Conservation (phyloP, 2,797 vertebrate species). For the Odontamblyopus rebecca region DNA sequence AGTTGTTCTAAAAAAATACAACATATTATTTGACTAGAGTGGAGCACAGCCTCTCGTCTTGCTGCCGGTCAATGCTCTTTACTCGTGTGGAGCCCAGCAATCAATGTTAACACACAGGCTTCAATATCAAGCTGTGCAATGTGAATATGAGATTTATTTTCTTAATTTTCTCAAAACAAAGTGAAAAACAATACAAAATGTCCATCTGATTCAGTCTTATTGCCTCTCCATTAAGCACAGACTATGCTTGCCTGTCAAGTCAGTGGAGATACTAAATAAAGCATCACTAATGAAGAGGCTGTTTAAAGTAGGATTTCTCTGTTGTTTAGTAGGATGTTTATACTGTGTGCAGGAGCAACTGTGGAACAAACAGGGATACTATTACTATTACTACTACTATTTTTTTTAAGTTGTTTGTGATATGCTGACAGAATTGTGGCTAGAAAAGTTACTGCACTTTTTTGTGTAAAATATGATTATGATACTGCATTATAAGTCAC, state of each 20-base stretch:
- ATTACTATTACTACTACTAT: no score
- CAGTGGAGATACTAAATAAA: slow-evolving; percentile 37
- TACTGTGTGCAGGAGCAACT: background rate
- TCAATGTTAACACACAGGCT: slow-evolving; percentile 66
- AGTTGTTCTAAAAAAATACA: background rate
- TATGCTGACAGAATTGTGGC: background rate
- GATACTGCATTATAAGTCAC: background rate
- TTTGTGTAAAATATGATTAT: background rate
- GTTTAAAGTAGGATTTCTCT: slow-evolving; percentile 13
- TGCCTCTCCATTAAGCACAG: slow-evolving; percentile 40
- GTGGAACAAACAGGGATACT: no score
- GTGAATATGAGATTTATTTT: slow-evolving; percentile 72
- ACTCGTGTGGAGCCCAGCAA: slow-evolving; percentile 51
- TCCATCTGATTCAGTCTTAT: slow-evolving; percentile 19
- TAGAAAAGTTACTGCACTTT: background rate
- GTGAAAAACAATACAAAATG: slow-evolving; percentile 35
- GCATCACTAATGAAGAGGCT: slow-evolving; percentile 25
- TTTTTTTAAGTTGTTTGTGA: no score
- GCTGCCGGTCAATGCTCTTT: slow-evolving; percentile 59
- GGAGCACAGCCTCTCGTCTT: slow-evolving; percentile 47
- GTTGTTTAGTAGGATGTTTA: slow-evolving; percentile 40
- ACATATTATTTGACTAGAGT: slow-evolving; percentile 23
- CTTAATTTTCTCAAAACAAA: slow-evolving; percentile 69
- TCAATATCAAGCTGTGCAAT: slow-evolving; percentile 61
- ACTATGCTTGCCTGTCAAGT: slow-evolving; percentile 39